Percentiles rank a stretch among this genome's conserved stretches.
These are phyloP conservation scores for Tetragnatha versicolor DNA, from an alignment of 1,140 invertebrate genomes.

Conservation along the genomic window DNA sequence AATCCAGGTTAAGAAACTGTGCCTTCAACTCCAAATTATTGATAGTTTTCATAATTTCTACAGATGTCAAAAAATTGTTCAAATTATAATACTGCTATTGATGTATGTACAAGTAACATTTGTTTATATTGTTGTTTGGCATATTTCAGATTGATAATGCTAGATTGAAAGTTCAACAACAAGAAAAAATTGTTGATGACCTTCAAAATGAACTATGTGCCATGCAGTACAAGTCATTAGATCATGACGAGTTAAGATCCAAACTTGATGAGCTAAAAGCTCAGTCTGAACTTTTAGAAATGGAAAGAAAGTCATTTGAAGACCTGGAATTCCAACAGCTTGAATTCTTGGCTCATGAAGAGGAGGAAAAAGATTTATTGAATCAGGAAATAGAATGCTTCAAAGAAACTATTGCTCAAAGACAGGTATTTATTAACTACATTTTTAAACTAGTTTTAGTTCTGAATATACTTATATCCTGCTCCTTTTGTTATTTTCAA, in stretches of 20 bases:
- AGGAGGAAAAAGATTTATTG: slow-evolving; percentile 77
- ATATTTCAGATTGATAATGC: slow-evolving; percentile 45
- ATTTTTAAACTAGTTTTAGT: too few relatives aligned
- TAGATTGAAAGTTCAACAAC: slow-evolving; percentile 38
- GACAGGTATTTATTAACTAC: too few relatives aligned
- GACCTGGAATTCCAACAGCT: slow-evolving; percentile 93
- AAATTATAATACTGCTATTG: too few relatives aligned
- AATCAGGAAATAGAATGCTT: slow-evolving; percentile 78
- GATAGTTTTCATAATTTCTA: neutral
- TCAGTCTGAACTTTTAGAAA: slow-evolving; percentile 68
- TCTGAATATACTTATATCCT: too few relatives aligned
- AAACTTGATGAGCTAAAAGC: slow-evolving; percentile 68
- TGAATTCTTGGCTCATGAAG: slow-evolving; percentile 85
- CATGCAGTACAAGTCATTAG: slow-evolving; percentile 18
- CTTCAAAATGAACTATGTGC: slow-evolving; percentile 34
- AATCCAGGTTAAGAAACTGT: too few relatives aligned
- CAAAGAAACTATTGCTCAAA: slow-evolving; percentile 65
- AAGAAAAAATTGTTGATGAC: slow-evolving; percentile 50
- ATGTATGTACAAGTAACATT: too few relatives aligned
- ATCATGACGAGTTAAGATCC: slow-evolving; percentile 61
- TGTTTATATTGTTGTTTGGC: slow-evolving; percentile 1
- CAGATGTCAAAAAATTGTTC: neutral
- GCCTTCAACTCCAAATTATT: neutral
- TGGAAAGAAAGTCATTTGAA: slow-evolving; percentile 77
- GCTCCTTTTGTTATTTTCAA: too few relatives aligned